A percentile compares a stretch with the other conserved stretches of the same genome.
Conservation (phyloP, 2,113 vertebrate species). For the Ondatra zibethicus region DNA sequence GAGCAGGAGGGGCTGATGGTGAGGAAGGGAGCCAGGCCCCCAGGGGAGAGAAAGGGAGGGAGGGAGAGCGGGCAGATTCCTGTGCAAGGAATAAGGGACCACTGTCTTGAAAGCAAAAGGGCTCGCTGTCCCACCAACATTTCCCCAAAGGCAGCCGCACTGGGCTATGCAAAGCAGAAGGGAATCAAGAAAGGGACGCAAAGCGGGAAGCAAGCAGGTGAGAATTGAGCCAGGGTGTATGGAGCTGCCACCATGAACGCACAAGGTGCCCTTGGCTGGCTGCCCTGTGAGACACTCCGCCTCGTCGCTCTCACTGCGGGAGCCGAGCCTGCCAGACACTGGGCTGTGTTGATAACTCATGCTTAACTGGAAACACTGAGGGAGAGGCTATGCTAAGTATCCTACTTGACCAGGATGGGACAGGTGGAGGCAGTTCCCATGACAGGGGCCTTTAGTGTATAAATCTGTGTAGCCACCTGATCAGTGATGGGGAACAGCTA, state of each 20-base stretch:
- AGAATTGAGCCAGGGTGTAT: background rate
- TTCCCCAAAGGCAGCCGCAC: background rate
- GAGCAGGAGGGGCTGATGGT: conserved; percentile 56
- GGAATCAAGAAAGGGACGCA: background rate
- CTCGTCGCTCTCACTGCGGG: background rate
- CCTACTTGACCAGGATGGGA: background rate
- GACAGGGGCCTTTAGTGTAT: background rate
- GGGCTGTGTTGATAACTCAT: background rate
- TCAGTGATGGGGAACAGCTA: background rate
- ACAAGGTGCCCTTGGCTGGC: too few relatives aligned
- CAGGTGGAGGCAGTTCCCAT: accelerated
- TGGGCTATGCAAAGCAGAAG: background rate
- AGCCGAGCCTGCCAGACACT: too few relatives aligned
- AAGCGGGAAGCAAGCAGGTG: background rate
- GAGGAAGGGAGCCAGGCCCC: conserved; percentile 57
- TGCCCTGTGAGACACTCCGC: background rate
- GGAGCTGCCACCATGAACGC: too few relatives aligned
- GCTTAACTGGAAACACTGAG: background rate
- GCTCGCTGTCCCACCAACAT: background rate
- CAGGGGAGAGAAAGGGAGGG: conserved; percentile 28
- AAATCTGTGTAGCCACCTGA: background rate
- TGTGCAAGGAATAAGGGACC: background rate
- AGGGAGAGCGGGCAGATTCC: background rate
- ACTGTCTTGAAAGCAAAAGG: background rate
- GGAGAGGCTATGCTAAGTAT: background rate